These are phyloP conservation scores for Aurelia coerulea DNA, from an alignment of 30 jellyfish, hydroid and myxozoan genomes.

Conservation along the genomic window DNA sequence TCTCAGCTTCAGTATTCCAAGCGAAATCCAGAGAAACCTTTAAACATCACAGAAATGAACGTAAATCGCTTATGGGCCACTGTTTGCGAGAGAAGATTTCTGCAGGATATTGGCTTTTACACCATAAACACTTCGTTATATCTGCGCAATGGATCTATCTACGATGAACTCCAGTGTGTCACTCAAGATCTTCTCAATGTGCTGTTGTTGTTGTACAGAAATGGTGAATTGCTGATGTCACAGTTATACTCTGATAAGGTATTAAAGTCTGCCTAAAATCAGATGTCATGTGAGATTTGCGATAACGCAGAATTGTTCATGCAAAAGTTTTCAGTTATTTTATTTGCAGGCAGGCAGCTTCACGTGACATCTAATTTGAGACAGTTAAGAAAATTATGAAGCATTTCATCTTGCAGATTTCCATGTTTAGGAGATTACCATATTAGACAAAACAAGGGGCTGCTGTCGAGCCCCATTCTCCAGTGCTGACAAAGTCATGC, in stretches of 20 bases:
- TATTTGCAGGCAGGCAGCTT: too few species aligned
- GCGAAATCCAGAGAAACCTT: conserved; percentile 9
- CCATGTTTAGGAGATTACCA: too few species aligned
- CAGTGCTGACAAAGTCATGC: too few species aligned
- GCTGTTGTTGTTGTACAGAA: conserved; percentile 23
- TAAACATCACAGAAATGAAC: conserved; percentile 13
- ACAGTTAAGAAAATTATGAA: background rate
- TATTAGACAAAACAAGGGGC: too few species aligned
- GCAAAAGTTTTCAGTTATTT: too few species aligned
- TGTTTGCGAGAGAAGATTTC: conserved; percentile 1
- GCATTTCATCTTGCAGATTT: background rate
- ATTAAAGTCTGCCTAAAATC: background rate
- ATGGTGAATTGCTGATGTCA: conserved; percentile 15
- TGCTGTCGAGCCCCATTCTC: too few species aligned
- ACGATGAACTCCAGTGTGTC: conserved; percentile 15
- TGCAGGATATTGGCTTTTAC: conserved; percentile 44
- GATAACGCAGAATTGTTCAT: too few species aligned
- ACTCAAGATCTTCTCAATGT: conserved; percentile 1
- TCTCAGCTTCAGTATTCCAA: too few species aligned
- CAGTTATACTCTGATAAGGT: conserved; percentile 18
- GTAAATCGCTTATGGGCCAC: conserved; percentile 36
- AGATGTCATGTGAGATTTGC: too few species aligned
- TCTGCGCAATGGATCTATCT: conserved; percentile 13
- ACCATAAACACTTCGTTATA: conserved; percentile 5
- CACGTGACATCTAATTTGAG: too few species aligned